These are phyloP conservation scores for Pelodiscus sinensis DNA, from an alignment of 2,113 vertebrate species.

Conservation along the genomic window DNA sequence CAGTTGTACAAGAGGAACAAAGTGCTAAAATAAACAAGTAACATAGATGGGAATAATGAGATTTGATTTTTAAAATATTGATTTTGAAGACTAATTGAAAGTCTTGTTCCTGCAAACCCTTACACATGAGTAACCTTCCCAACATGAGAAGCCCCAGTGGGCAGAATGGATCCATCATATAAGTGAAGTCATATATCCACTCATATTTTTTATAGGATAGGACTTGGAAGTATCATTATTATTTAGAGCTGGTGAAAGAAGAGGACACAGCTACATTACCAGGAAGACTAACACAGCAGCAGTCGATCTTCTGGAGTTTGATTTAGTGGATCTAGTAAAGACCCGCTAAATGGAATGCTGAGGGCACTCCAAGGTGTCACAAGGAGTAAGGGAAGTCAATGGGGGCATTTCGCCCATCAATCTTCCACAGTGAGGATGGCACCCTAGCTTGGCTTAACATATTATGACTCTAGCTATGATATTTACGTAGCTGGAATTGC, in stretches of 20 bases:
- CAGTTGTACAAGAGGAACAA: background rate
- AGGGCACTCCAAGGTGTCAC: no score
- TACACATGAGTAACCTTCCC: background rate
- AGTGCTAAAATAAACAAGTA: background rate
- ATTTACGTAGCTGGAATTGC: no score
- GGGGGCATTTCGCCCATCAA: no score
- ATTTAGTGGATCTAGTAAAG: no score
- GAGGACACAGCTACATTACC: no score
- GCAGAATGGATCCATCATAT: background rate
- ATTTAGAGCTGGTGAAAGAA: background rate
- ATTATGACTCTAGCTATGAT: no score
- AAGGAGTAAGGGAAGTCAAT: no score
- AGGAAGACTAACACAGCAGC: no score
- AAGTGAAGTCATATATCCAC: background rate
- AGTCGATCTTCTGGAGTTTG: no score
- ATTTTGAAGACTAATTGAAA: background rate
- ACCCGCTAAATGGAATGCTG: no score
- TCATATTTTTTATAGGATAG: background rate
- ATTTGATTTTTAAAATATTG: background rate
- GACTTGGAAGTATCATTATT: background rate
- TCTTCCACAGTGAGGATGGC: no score
- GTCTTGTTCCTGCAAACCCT: background rate
- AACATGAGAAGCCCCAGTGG: background rate
- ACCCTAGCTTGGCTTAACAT: no score
- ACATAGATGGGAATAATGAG: background rate